Conservation (phyloP, 2,888 invertebrate species). For the Onchidella celtica region DNA sequence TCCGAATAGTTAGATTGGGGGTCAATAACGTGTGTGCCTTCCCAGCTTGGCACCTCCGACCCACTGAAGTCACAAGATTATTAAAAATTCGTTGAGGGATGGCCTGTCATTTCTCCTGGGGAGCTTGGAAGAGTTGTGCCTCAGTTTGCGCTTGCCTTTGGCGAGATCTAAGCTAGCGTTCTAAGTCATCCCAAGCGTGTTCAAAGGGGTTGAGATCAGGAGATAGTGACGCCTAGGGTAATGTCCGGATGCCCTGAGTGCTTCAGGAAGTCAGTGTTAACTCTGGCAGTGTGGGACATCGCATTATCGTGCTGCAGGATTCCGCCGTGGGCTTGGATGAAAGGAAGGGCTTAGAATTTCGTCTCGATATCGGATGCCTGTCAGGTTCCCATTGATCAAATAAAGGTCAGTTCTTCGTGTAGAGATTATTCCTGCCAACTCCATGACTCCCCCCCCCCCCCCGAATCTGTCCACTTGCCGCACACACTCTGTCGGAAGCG, state of each 20-base stretch:
- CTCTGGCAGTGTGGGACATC: neutral
- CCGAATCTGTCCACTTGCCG: neutral
- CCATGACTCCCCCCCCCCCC: neutral
- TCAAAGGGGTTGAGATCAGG: neutral
- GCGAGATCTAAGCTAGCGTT: neutral
- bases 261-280: neutral
- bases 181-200: neutral
- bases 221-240: neutral
- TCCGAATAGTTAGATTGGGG: neutral
- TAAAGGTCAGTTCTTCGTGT: neutral
- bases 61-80: neutral
- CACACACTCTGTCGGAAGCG: neutral
- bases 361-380: neutral
- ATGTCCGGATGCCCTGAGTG: neutral
- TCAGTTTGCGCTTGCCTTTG: neutral
- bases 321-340: too few relatives aligned
- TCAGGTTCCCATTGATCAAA: neutral
- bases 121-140: neutral
- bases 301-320: neutral
- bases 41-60: neutral
- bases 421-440: neutral
- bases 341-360: neutral
- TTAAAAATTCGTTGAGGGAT: neutral
- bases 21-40: neutral
- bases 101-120: neutral